phyloP scores from a whole-genome alignment of 1,140 invertebrate genomes.

The Paralvinella palmiformis region DNA sequence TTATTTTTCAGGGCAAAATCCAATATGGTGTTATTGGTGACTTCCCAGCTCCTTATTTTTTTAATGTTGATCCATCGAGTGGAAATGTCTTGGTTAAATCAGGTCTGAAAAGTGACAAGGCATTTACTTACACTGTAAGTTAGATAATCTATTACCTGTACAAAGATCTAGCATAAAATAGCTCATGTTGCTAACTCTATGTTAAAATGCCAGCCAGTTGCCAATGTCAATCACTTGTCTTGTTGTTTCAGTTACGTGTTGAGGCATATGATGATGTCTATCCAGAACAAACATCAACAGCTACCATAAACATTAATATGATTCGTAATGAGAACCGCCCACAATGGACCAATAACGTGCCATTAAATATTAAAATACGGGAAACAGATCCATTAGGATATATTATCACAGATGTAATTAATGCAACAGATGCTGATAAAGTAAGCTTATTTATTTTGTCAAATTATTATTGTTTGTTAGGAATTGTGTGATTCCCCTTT shows the following conservation, averaged over 20 bases:
- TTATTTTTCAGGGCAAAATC: conserved; percentile 25
- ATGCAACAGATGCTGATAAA: conserved; percentile 1
- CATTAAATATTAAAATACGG: conserved; percentile 16
- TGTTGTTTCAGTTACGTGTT: conserved; percentile 10
- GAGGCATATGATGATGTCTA: conserved; percentile 12
- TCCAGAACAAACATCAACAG: conserved; percentile 11
- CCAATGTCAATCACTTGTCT: not conserved
- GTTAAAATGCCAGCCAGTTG: not conserved
- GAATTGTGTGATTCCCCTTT: too few relatives aligned
- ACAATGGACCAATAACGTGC: not conserved
- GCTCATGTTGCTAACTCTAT: not conserved
- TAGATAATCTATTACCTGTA: not conserved
- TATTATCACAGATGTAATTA: not conserved
- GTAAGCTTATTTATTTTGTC: conserved; percentile 6
- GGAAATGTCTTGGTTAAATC: conserved; percentile 8
- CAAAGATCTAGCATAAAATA: not conserved
- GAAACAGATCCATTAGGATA: conserved; percentile 16
- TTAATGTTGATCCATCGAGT: conserved; percentile 20
- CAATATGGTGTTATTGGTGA: conserved; percentile 26
- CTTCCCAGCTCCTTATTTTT: conserved; percentile 28
- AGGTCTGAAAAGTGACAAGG: conserved; percentile 5
- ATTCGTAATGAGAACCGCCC: conserved; percentile 6
- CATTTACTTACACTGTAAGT: conserved; percentile 1
- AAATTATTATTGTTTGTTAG: too few relatives aligned
- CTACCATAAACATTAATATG: conserved; percentile 6